A percentile compares a stretch with the other conserved stretches of the same genome.
Evolutionary conservation across 2,113 vertebrate species (phyloP).

Genomic region (Theristicus caerulescens): DNA sequence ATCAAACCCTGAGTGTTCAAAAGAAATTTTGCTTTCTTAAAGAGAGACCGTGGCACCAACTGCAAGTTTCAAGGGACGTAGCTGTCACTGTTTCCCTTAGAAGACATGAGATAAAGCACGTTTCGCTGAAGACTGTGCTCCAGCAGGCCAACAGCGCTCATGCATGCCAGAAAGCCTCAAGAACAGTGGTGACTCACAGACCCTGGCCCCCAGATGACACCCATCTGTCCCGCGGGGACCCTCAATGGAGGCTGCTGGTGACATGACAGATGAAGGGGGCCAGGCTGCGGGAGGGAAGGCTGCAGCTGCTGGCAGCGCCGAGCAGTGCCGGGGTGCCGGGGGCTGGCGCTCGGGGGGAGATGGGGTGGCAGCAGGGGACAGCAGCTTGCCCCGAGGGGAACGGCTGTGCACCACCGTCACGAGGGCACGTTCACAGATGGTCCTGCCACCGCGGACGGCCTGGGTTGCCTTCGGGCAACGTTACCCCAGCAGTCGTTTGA

Average conservation of each 20-base stretch:
- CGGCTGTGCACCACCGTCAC: not conserved
- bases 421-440: not conserved
- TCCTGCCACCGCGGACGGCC: accelerated
- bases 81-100: slow-evolving; percentile 4
- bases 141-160: not conserved
- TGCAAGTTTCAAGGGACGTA: not conserved
- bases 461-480: not conserved
- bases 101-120: not conserved
- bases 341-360: accelerated
- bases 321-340: accelerated
- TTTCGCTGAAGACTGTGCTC: not conserved
- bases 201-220: not conserved
- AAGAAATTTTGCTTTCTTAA: not conserved
- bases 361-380: not conserved
- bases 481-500: not conserved
- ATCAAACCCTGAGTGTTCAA: not conserved
- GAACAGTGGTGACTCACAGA: not conserved
- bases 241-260: not conserved
- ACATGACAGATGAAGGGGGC: not conserved
- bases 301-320: not conserved
- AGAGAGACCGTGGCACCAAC: not conserved
- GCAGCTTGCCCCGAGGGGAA: not conserved
- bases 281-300: not conserved
- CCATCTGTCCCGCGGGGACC: not conserved
- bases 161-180: not conserved